Base-by-base conservation (phyloP, 2,113 vertebrate genomes). In the Eublepharis macularius region DNA sequence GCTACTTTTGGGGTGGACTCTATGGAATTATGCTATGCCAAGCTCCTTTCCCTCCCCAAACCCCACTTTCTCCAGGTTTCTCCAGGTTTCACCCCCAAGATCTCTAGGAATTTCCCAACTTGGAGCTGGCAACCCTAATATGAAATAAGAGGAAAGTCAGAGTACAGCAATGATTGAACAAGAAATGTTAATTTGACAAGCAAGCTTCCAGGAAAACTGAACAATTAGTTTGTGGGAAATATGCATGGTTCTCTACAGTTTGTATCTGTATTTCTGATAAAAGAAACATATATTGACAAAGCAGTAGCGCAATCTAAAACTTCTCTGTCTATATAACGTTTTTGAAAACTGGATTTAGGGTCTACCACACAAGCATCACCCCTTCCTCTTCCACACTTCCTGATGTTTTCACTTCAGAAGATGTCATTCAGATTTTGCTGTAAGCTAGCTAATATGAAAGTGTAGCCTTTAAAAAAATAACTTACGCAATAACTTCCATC, bases 111-210 rank as follows among this genome's bases (percentile, higher is more conserved):
- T n/a, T n/a, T n/a, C n/a, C n/a, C n/a, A n/a, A n/a, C n/a, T n/a
- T n/a, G n/a, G n/a, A n/a, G n/a, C n/a, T n/a, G n/a, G n/a, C n/a
- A n/a, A n/a, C n/a, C n/a, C n/a, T n/a, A n/a, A 26, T 51, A 85
- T 34, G 26, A 68, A 49, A 19, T 54, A 57, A 17, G 41, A 73
- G 51, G 41, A 45, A n/a, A 86, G 12, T 3, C 68, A 39, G 81
- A 68, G 69, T 0, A 1, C 86, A 14, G 11, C 32, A 4, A 68
- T 84, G 69, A n/a, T 17, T 66, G 49, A 29, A 65, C 82, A 85
- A 82, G 80, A 51, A 70, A 32, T 66, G 81, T 69, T 81, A 79
- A 60, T 82, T 81, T 73, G 79, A 88, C n/a, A 60, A 32, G 49
- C 49, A 0, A 70, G 70, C 43, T 63, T 8, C 45, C 79, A 86